A percentile compares a stretch with the other conserved stretches of the same genome.
Evolutionary conservation across 2,113 vertebrate species (phyloP).

Genomic region (Pygoscelis antarcticus): DNA sequence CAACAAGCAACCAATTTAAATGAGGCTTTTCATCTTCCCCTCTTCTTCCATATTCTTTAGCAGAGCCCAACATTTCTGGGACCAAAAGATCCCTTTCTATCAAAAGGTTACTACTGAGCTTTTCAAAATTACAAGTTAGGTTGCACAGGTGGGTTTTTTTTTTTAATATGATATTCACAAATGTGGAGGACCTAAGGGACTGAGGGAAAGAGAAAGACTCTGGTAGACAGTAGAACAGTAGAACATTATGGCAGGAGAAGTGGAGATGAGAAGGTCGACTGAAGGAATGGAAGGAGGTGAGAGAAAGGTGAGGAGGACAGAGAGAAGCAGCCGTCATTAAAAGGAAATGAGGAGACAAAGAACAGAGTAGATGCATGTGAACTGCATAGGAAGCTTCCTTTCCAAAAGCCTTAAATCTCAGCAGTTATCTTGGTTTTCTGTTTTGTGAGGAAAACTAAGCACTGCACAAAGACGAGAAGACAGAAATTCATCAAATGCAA

Average conservation of each 20-base stretch:
- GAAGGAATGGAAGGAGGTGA: background rate
- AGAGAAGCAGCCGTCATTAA: background rate
- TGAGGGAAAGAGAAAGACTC: background rate
- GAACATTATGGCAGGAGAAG: background rate
- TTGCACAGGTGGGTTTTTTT: background rate
- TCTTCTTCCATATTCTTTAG: background rate
- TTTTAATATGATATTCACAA: background rate
- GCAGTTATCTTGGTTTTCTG: background rate
- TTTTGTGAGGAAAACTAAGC: background rate
- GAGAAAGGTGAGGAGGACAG: background rate
- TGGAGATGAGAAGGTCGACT: background rate
- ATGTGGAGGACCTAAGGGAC: background rate
- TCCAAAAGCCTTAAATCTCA: background rate
- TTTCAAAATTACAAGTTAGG: background rate
- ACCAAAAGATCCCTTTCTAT: background rate
- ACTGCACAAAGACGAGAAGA: background rate
- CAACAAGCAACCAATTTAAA: background rate
- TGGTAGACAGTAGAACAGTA: background rate
- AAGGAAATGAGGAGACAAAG: background rate
- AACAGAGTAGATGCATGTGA: accelerated
- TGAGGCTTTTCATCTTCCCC: background rate
- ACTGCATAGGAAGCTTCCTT: background rate
- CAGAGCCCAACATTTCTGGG: background rate
- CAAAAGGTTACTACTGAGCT: background rate
- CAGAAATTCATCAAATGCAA: background rate